These are phyloP conservation scores for Corvus hawaiiensis DNA, from an alignment of 2,113 vertebrate genomes.

Conservation along the genomic window DNA sequence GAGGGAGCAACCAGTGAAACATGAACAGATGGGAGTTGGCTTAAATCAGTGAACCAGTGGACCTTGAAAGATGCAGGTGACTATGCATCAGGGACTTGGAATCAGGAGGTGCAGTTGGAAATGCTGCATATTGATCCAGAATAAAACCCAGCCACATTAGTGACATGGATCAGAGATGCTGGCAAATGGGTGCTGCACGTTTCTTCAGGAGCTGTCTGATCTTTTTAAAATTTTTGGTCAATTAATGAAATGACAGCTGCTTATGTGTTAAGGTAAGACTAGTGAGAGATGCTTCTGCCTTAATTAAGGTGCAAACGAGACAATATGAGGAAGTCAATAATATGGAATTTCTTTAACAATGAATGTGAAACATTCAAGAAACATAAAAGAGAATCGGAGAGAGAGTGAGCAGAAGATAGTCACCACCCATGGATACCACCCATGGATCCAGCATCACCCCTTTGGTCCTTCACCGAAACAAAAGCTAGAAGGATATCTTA, in stretches of 20 bases:
- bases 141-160: background rate
- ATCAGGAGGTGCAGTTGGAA: background rate
- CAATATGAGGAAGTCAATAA: background rate
- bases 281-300: background rate
- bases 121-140: background rate
- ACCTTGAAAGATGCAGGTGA: background rate
- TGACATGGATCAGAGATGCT: background rate
- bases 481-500: background rate
- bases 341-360: background rate
- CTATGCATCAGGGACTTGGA: background rate
- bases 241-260: background rate
- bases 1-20: background rate
- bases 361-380: background rate
- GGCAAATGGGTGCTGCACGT: background rate
- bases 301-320: background rate
- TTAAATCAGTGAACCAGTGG: background rate
- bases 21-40: background rate
- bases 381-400: background rate
- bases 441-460: background rate
- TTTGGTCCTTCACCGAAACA: background rate
- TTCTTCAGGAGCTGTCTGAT: background rate
- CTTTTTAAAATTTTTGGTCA: background rate
- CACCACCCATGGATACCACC: background rate
- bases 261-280: background rate
- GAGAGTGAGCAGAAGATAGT: background rate